Evolutionary conservation across 1,140 invertebrate genomes (phyloP), one percentile per base, ranked within the genome.

Genomic region (Oncopodura yosiiana): DNA sequence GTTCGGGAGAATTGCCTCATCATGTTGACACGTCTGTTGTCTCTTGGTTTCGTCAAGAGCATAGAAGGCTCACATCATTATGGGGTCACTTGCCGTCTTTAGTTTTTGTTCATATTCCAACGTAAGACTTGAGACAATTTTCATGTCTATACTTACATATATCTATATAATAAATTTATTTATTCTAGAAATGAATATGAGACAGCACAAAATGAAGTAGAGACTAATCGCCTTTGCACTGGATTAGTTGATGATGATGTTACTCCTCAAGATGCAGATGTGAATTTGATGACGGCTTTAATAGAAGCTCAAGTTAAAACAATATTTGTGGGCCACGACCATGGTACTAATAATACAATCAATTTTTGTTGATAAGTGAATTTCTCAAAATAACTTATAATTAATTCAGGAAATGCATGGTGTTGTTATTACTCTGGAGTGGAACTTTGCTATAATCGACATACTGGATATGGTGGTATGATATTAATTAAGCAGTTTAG

Each of bases 81-180:
- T 58, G 44, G 50, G 56, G 56, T 9, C 16, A 8, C 1, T 19
- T 58, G n/a, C 56, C 56, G 2, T 38, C 50, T 3, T 38, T 58
- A 9, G 56, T 44, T 8, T 59, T 59, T 50, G 42, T 59, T 11
- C 55, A 57, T 29, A 51, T 51, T 23, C 55, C 55, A 8, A 57
- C 54, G 54, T 56, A 49, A 26, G 45, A n/a, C 3, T 4, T 34
- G 12, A 3, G 14, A 11, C 23, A 24, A 29, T 36, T 36, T 37
- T 2, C 5, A 37, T 16, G 6, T 27, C 11, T 39, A n/a, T n/a
- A n/a, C n/a, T 16, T 38, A 12, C 18, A 5, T 42, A n/a, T 21
- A 3, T 30, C 26, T 12, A 21, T 19, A 45, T 36, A 11, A 34
- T 26, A 11, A 26, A 32, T 26, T 45, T 26, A 9, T 18, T 23